Evolutionary conservation across 2,113 vertebrate species (phyloP).

Genomic region (Guaruba guarouba): DNA sequence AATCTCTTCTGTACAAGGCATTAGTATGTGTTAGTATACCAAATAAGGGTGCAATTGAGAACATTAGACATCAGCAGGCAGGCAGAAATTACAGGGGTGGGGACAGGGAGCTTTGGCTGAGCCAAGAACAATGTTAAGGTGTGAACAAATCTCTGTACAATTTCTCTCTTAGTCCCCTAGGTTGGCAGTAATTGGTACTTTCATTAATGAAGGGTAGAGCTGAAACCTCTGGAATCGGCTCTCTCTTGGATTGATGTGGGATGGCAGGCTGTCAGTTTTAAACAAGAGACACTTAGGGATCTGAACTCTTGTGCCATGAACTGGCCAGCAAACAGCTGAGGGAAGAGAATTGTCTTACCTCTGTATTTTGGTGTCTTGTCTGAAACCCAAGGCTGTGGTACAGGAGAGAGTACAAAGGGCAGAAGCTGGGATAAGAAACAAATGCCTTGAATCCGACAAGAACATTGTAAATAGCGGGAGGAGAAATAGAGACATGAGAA

Average conservation of each 20-base stretch:
- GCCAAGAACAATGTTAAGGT: not conserved
- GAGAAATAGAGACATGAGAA: not conserved
- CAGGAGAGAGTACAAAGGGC: not conserved
- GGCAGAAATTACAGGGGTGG: constrained; percentile 33
- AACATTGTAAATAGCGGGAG: not conserved
- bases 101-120: constrained; percentile 20
- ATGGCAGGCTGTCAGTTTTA: not conserved
- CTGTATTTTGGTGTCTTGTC: not conserved
- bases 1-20: not conserved
- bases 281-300: not conserved
- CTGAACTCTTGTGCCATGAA: not conserved
- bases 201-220: not conserved
- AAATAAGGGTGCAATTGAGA: constrained; percentile 9
- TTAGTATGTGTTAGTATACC: constrained; percentile 2
- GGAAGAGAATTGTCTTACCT: not conserved
- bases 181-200: not conserved
- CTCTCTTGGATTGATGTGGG: not conserved
- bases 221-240: not conserved
- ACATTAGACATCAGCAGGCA: not conserved
- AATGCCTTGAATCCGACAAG: not conserved
- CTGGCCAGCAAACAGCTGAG: not conserved
- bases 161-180: not conserved
- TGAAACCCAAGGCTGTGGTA: not conserved
- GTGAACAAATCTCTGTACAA: not conserved
- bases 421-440: not conserved